phyloP scores from a whole-genome alignment of 2,113 vertebrate species.

The Rhodinocichla rosea region DNA sequence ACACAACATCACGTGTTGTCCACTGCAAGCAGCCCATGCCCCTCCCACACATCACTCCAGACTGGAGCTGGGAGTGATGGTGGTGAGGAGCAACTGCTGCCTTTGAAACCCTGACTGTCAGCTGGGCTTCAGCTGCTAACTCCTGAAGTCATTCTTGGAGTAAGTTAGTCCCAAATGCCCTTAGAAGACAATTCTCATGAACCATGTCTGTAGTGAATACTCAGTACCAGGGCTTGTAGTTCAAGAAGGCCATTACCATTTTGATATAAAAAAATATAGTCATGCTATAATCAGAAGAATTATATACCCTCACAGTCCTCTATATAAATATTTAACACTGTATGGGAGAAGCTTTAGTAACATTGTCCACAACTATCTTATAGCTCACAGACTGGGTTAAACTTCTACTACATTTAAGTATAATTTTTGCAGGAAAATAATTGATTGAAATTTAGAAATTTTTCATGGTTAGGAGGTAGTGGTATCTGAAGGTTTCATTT shows the following conservation, averaged over 20 bases:
- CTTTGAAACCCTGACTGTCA: not conserved
- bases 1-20: rapidly evolving
- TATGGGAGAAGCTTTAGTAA: not conserved
- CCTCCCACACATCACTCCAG: not conserved
- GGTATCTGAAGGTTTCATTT: not conserved
- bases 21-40: rapidly evolving
- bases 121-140: not conserved
- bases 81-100: not conserved
- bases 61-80: not conserved
- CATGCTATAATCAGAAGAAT: not conserved
- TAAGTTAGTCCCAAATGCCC: not conserved
- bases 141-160: not conserved
- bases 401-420: not conserved
- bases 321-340: not conserved
- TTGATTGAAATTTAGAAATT: not conserved
- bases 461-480: not conserved
- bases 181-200: not conserved
- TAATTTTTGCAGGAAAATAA: not conserved
- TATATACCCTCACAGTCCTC: not conserved
- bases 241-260: not conserved
- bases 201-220: not conserved
- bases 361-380: not conserved
- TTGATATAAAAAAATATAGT: not conserved
- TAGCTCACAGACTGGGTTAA: not conserved
- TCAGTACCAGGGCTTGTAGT: not conserved